These are phyloP conservation scores for Lithobates sylvaticus DNA, from an alignment of 2,797 vertebrate species.

Conservation along the genomic window DNA sequence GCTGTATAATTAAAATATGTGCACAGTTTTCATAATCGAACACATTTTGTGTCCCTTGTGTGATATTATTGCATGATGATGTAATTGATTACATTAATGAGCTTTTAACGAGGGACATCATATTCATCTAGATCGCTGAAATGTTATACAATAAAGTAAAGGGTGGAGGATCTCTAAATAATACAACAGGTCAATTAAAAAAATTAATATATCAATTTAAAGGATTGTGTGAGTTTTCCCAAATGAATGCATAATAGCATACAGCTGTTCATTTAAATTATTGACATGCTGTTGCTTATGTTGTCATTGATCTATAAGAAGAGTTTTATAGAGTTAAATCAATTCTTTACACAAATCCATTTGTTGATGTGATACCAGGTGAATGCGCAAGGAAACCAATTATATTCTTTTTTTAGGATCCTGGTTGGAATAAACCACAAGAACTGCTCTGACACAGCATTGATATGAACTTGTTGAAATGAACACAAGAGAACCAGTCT, in stretches of 20 bases:
- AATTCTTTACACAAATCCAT: conserved; percentile 33
- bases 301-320: conserved; percentile 25
- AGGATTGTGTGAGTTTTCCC: conserved; percentile 28
- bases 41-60: conserved; percentile 32
- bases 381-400: conserved; percentile 56
- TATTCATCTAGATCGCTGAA: conserved; percentile 28
- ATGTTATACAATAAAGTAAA: conserved; percentile 41
- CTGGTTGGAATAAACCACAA: conserved; percentile 45
- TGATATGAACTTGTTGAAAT: conserved; percentile 49
- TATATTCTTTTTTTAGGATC: conserved; percentile 50
- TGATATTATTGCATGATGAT: conserved; percentile 48
- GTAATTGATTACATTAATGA: conserved; percentile 37
- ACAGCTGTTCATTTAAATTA: neutral
- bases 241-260: conserved; percentile 9
- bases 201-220: conserved; percentile 21
- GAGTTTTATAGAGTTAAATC: conserved; percentile 31
- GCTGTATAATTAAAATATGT: conserved; percentile 61
- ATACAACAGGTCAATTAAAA: conserved; percentile 34
- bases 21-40: conserved; percentile 53
- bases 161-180: conserved; percentile 26
- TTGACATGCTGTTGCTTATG: conserved; percentile 12
- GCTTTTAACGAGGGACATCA: conserved; percentile 11
- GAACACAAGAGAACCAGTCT: conserved; percentile 51
- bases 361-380: conserved; percentile 59
- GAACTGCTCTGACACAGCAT: neutral